Evolutionary conservation across 2,797 vertebrate genomes (phyloP), one percentile per base, ranked within the genome.

Genomic region (Dicrostonyx torquatus): DNA sequence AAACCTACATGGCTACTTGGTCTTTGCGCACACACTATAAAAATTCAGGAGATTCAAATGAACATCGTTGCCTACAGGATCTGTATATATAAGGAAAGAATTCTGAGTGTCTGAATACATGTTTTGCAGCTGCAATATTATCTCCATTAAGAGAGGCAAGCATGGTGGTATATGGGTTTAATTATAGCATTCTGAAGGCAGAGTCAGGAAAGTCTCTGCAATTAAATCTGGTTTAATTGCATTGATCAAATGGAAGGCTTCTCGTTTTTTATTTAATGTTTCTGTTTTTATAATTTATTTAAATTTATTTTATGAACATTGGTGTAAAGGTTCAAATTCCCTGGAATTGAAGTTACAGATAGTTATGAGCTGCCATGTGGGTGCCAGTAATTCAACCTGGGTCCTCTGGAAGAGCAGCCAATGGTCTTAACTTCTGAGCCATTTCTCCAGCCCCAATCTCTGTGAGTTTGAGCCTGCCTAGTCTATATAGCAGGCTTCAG

Each of bases 1-100:
- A 84, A 95, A 92, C 66, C n/a, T 40, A 96, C 93, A 89, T 93
- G 93, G 96, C 93, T 94, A 95, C 95, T 97, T 88, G 89, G 89
- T 96, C 96, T 98, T 97, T 97, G 87, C 4, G 45, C 6, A 29
- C 53, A 72, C 97, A 97, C 95, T 48, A 43, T 24, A 84, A 82
- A 60, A 94, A 95, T 89, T 90, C 97, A 96, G 96, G 0, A 77
- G 7, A 88, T 55, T 94, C 90, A 94, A 92, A 92, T 97, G 90
- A 97, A 76, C 75, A 84, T 58, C 43, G 34, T 34, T 94, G 75
- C 95, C 93, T 92, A 87, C 55, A 96, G 68, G 1, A 17, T 62
- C 77, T 96, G 40, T 70, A 45, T 93, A 96, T 97, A 24, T 66
- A 45, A 75, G 62, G 79, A 55, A 72, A 77, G 87, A 95, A 95